A percentile compares a stretch with the other conserved stretches of the same genome.
phyloP scores from a whole-genome alignment of 2,797 vertebrate species.

The Danio albolineatus region DNA sequence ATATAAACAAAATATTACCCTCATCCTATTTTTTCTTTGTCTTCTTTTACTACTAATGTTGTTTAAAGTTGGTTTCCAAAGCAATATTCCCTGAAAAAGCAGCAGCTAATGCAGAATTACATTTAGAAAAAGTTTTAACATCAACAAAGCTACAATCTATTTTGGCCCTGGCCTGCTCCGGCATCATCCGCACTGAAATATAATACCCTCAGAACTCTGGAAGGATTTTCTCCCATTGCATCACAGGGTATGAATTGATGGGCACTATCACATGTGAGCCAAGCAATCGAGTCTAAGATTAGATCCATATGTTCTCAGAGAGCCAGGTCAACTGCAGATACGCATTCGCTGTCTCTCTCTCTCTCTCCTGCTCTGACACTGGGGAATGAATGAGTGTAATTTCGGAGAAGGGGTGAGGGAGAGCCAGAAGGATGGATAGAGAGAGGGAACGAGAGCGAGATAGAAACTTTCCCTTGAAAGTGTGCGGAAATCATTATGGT shows the following conservation, averaged over 20 bases:
- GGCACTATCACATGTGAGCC: slow-evolving; percentile 63
- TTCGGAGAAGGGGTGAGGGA: slow-evolving; percentile 45
- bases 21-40: neutral
- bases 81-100: neutral
- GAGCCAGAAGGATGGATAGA: slow-evolving; percentile 32
- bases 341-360: slow-evolving; percentile 34
- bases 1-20: neutral
- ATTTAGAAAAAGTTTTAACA: slow-evolving; percentile 40
- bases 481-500: slow-evolving; percentile 15
- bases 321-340: slow-evolving; percentile 62
- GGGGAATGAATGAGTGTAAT: slow-evolving; percentile 65
- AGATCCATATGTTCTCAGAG: slow-evolving; percentile 63
- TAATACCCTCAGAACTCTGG: slow-evolving; percentile 48
- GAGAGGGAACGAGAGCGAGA: slow-evolving; percentile 40
- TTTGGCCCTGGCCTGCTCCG: slow-evolving; percentile 27
- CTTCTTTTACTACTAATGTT: neutral
- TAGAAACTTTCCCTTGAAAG: slow-evolving; percentile 41
- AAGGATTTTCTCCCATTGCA: slow-evolving; percentile 55
- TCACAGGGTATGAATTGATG: slow-evolving; percentile 61
- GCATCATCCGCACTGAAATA: slow-evolving; percentile 49
- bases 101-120: neutral
- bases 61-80: no score
- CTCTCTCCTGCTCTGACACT: slow-evolving; percentile 52
- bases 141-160: slow-evolving; percentile 42
- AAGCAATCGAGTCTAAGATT: slow-evolving; percentile 66